Evolutionary conservation across 2,797 vertebrate genomes (phyloP), one percentile per base, ranked within the genome.

Genomic region (Enteromius argenteus): DNA sequence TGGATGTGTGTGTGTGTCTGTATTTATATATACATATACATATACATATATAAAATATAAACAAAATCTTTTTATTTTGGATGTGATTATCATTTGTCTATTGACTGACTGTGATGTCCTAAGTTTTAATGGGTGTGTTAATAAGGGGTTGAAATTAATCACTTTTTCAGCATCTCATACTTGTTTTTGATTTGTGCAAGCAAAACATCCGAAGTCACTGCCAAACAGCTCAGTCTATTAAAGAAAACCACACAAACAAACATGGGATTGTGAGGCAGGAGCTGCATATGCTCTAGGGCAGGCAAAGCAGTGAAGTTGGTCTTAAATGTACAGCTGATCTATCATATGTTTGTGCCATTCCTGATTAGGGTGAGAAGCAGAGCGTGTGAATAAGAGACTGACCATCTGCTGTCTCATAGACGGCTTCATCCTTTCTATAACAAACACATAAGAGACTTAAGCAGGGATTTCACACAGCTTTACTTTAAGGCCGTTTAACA

Each of bases 401-500:
- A 76, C 84, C 81, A 88, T 87, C 86, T 85, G 86, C 62, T 58
- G 51, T 71, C 78, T 79, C 62, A 27, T 23, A 44, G 51, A 53
- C 46, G 68, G 60, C 69, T 42, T 64, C 73, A 39, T 84, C 64
- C 67, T 69, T 62, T 64, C 32, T 35, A 53, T 81, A 56, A 37
- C 46, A 66, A 39, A 32, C 71, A 53, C 32, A 56, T 81, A 58
- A 79, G 39, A 84, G 58, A 73, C 84, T 87, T 86, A 79, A 67
- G 67, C 23, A 81, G 79, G 53, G 86, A 88, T 87, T 86, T 86
- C 46, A 71, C 72, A 73, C 75, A 79, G 42, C 79, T 82, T 68
- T 67, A 71, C 32, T 21, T 75, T 44, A 78, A 49, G 67, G 30
- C 39, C 46, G 8, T 19, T 32, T 74, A 62, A 3, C 56, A 71